Conservation (phyloP, 2,797 vertebrate genomes). For the Crenuchus spilurus region DNA sequence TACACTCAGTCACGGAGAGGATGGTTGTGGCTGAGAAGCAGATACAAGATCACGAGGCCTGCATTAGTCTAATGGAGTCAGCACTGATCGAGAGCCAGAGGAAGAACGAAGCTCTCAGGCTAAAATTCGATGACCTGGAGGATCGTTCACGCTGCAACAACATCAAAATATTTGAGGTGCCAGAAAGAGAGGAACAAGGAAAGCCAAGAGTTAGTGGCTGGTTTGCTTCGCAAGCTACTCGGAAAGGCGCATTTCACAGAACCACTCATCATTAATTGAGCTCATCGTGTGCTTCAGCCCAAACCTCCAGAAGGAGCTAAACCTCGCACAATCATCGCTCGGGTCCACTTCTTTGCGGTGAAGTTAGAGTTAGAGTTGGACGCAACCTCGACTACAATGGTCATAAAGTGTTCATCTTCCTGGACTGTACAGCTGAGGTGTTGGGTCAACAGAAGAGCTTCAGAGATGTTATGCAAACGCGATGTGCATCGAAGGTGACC, state of each 20-base stretch:
- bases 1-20: background rate
- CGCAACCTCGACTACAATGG: too few species aligned
- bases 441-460: too few species aligned
- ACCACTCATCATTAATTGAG: background rate
- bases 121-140: background rate
- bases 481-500: too few species aligned
- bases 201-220: background rate
- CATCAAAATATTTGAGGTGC: background rate
- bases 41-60: background rate
- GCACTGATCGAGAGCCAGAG: background rate
- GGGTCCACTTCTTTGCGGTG: too few species aligned
- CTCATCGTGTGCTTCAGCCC: background rate
- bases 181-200: background rate
- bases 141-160: background rate
- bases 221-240: background rate
- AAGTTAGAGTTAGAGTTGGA: too few species aligned
- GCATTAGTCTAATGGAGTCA: background rate
- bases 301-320: conserved; percentile 6
- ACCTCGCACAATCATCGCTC: too few species aligned
- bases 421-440: too few species aligned
- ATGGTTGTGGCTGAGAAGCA: background rate
- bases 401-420: too few species aligned
- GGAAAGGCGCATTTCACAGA: background rate
- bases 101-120: background rate
- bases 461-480: too few species aligned